Percentiles rank a stretch among this genome's conserved stretches.
phyloP scores from a whole-genome alignment of 2,797 vertebrate genomes.

The Crenichthys baileyi region DNA sequence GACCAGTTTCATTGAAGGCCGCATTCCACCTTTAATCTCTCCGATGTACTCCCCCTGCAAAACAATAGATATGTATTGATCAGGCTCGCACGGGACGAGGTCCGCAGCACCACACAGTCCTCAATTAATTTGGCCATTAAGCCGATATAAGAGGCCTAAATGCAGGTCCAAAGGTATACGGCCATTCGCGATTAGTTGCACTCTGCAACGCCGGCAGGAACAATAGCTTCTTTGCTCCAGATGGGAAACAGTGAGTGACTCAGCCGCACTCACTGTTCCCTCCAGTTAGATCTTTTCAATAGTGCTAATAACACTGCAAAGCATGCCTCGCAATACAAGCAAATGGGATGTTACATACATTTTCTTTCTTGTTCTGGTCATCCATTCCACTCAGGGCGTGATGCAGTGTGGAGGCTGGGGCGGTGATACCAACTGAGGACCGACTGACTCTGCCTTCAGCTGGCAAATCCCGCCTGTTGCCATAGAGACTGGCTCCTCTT shows the following conservation, averaged over 20 bases:
- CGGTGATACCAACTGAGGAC: slow-evolving; percentile 59
- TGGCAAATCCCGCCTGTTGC: slow-evolving; percentile 80
- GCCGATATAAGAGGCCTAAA: background rate
- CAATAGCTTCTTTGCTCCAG: slow-evolving; percentile 62
- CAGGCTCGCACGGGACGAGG: slow-evolving; percentile 15
- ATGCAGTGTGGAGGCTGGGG: slow-evolving; percentile 53
- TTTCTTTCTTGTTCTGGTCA: slow-evolving; percentile 75
- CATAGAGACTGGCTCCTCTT: slow-evolving; percentile 76
- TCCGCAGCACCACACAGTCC: slow-evolving; percentile 9
- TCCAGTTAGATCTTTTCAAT: background rate
- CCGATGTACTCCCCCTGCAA: slow-evolving; percentile 86
- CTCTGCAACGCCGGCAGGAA: slow-evolving; percentile 41
- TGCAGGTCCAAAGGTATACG: background rate
- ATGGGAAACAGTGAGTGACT: slow-evolving; percentile 44
- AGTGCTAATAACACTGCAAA: background rate
- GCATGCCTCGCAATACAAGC: background rate
- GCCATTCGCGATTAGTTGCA: slow-evolving; percentile 4
- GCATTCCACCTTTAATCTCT: slow-evolving; percentile 90
- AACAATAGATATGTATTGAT: slow-evolving; percentile 53
- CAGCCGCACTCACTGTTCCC: slow-evolving; percentile 16
- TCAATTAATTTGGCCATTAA: background rate
- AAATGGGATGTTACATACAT: slow-evolving; percentile 68
- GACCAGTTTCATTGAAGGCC: slow-evolving; percentile 90
- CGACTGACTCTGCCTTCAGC: slow-evolving; percentile 54
- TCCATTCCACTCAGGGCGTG: slow-evolving; percentile 78